Percentiles rank a stretch among this genome's conserved stretches.
Conservation (phyloP, 37 sponge, comb jelly and placozoan species). For the Bolinopsis microptera region DNA sequence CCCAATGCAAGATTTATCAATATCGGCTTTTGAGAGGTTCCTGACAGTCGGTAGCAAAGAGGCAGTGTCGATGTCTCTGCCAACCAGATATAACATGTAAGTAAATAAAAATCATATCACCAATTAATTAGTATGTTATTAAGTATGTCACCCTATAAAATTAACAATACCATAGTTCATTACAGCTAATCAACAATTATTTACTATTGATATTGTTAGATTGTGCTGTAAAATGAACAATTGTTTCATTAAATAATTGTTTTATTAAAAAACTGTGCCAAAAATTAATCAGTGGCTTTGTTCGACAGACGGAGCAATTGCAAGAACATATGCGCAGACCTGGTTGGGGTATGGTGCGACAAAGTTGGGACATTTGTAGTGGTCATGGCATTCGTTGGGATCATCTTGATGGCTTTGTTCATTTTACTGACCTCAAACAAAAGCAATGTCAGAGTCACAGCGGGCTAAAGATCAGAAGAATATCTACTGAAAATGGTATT, state of each 20-base stretch:
- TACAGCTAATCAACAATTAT: too few relatives aligned
- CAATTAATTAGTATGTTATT: too few relatives aligned
- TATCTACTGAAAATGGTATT: too few relatives aligned
- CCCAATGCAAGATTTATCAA: conserved; percentile 40
- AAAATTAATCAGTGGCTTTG: too few relatives aligned
- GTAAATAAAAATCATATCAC: conserved; percentile 38
- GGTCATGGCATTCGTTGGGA: conserved; percentile 27
- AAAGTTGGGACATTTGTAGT: conserved; percentile 21
- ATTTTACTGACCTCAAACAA: conserved; percentile 33
- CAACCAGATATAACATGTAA: not conserved
- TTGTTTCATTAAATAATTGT: too few relatives aligned
- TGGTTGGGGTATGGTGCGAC: conserved; percentile 47
- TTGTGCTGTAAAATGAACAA: too few relatives aligned
- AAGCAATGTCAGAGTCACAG: not conserved
- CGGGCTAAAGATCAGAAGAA: too few relatives aligned
- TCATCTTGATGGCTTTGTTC: not conserved
- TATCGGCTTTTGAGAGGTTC: not conserved
- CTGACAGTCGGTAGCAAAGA: not conserved
- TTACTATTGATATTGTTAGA: too few relatives aligned
- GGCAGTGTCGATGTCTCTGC: not conserved
- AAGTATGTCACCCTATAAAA: too few relatives aligned
- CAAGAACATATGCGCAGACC: conserved; percentile 3
- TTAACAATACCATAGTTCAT: too few relatives aligned
- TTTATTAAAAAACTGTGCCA: too few relatives aligned
- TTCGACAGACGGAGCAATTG: not conserved